Percentiles rank a stretch among this genome's conserved stretches.
Evolutionary conservation across 64 coral and sea anemone species (phyloP).

Genomic region (Porites lutea): DNA sequence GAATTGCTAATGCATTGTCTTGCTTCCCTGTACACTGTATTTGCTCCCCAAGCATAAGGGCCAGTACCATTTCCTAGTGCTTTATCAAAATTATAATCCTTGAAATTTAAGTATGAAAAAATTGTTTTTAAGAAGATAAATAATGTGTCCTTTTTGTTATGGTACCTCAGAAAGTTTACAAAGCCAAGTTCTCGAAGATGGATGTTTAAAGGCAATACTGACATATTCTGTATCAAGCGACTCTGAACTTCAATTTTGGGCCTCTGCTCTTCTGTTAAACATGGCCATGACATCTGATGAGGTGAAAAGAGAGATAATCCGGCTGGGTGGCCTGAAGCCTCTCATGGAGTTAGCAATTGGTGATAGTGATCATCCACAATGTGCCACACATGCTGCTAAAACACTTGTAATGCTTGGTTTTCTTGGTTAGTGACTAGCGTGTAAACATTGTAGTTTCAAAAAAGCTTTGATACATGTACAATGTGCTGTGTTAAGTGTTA

Average conservation of each 20-base stretch:
- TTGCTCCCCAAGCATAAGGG: no score
- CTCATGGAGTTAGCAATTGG: slow-evolving; percentile 96
- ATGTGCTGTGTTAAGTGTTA: no score
- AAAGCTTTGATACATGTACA: no score
- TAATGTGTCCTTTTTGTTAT: not conserved
- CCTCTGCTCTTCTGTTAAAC: slow-evolving; percentile 91
- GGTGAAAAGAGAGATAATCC: slow-evolving; percentile 91
- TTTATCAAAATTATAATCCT: no score
- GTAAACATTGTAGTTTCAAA: no score
- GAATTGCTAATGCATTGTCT: no score
- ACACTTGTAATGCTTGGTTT: slow-evolving; percentile 98
- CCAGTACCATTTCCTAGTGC: no score
- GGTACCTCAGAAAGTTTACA: slow-evolving; percentile 72
- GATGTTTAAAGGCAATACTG: slow-evolving; percentile 81
- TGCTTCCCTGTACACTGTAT: no score
- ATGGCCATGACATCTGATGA: slow-evolving; percentile 88
- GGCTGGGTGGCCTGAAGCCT: slow-evolving; percentile 80
- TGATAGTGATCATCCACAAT: slow-evolving; percentile 84
- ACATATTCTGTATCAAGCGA: slow-evolving; percentile 76
- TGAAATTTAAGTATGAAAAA: no score
- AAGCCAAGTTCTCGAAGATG: slow-evolving; percentile 78
- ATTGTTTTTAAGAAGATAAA: no score
- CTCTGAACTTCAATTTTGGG: slow-evolving; percentile 93
- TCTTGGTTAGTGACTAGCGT: slow-evolving; percentile 72
- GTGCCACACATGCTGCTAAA: slow-evolving; percentile 88